These are phyloP conservation scores for Lordiphosa andalusiaca DNA, from an alignment of 2,888 invertebrate genomes.

Conservation along the genomic window DNA sequence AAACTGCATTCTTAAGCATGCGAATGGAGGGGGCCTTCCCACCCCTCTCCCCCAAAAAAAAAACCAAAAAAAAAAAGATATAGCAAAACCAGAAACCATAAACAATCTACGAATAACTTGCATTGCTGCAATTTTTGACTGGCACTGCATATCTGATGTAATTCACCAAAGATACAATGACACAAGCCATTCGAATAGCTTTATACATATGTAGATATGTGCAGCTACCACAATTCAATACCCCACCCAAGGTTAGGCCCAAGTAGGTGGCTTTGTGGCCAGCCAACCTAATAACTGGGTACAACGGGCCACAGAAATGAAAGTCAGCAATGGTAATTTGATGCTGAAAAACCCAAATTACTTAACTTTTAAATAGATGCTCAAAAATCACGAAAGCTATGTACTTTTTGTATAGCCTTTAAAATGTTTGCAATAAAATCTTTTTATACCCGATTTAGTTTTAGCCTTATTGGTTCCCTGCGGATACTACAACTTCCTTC, in stretches of 20 bases:
- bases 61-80: conserved; percentile 13
- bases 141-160: conserved; percentile 24
- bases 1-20: conserved; percentile 43
- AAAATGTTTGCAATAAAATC: no score
- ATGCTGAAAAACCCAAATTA: conserved; percentile 52
- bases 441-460: no score
- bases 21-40: not conserved
- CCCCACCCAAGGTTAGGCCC: conserved; percentile 57
- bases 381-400: conserved; percentile 13
- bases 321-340: conserved; percentile 66
- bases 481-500: no score
- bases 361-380: conserved; percentile 48
- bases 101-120: conserved; percentile 7
- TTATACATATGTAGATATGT: conserved; percentile 18
- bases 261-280: conserved; percentile 61
- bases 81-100: conserved; percentile 8
- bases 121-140: conserved; percentile 28
- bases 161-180: conserved; percentile 17
- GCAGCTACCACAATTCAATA: conserved; percentile 44
- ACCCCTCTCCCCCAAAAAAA: not conserved
- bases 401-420: no score
- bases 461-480: no score
- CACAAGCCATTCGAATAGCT: conserved; percentile 22
- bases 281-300: conserved; percentile 21
- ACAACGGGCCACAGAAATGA: conserved; percentile 40